Evolutionary conservation across 1,140 invertebrate genomes (phyloP).

Genomic region (Drosophila punjabiensis): DNA sequence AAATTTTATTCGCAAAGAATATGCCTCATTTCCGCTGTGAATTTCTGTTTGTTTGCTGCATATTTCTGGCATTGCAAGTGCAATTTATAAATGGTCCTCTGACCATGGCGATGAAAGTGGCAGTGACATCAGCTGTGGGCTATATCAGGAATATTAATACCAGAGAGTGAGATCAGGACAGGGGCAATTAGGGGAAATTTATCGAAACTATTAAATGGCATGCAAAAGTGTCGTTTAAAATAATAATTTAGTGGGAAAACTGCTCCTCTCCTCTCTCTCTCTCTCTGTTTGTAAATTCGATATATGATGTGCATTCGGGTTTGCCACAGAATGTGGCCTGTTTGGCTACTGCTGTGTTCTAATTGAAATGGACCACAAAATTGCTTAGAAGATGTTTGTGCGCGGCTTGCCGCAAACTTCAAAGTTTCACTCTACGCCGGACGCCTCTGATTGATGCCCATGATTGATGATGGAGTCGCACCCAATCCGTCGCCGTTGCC

Average conservation of each 20-base stretch:
- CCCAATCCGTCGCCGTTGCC: slow-evolving; percentile 10
- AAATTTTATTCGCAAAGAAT: slow-evolving; percentile 1
- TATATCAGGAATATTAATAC: slow-evolving; percentile 16
- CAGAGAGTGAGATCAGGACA: slow-evolving; percentile 20
- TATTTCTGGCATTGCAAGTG: slow-evolving; percentile 26
- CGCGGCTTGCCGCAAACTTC: slow-evolving; percentile 48
- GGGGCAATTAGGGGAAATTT: slow-evolving; percentile 7
- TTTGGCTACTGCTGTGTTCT: slow-evolving; percentile 28
- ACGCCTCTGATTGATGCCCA: slow-evolving; percentile 75
- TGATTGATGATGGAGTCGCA: slow-evolving; percentile 74
- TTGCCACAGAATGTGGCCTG: slow-evolving; percentile 32
- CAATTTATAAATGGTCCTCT: slow-evolving; percentile 33
- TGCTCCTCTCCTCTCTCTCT: not conserved
- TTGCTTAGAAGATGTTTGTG: slow-evolving; percentile 24
- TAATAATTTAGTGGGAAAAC: slow-evolving; percentile 10
- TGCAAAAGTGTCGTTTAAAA: slow-evolving; percentile 10
- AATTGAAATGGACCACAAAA: slow-evolving; percentile 76
- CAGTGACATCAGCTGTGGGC: slow-evolving; percentile 48
- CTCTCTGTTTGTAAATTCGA: not conserved
- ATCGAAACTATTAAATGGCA: slow-evolving; percentile 8
- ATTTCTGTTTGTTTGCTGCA: slow-evolving; percentile 23
- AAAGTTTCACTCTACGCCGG: slow-evolving; percentile 26
- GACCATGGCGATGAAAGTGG: slow-evolving; percentile 41
- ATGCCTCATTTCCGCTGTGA: slow-evolving; percentile 22
- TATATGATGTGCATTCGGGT: slow-evolving; percentile 19